Evolutionary conservation across 2,113 vertebrate species (phyloP).

Genomic region (Desmodus rotundus): DNA sequence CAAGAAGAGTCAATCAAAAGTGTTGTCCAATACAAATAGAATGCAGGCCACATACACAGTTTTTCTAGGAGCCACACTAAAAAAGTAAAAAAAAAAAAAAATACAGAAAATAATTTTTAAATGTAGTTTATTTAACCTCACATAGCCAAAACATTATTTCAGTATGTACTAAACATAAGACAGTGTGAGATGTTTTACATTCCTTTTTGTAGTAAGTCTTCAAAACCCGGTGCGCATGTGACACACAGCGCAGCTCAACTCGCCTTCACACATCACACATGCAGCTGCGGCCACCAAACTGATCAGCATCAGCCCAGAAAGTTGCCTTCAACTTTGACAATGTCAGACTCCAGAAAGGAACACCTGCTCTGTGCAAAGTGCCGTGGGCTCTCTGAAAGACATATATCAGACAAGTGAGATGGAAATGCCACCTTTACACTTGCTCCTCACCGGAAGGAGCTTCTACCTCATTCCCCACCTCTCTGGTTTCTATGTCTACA

Average conservation of each 20-base stretch:
- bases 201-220: neutral
- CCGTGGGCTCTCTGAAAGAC: neutral
- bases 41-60: neutral
- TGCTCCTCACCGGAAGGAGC: too few relatives aligned
- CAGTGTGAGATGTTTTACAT: neutral
- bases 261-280: neutral
- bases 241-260: neutral
- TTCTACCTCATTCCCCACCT: too few relatives aligned
- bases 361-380: neutral
- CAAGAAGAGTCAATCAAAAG: neutral
- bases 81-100: neutral
- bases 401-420: neutral
- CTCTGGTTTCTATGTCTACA: neutral
- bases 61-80: neutral
- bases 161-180: neutral
- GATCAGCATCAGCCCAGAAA: neutral
- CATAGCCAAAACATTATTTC: neutral
- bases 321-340: neutral
- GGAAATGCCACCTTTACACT: neutral
- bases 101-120: neutral
- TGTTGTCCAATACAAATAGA: neutral
- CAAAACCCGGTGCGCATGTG: neutral
- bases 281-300: neutral
- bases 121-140: neutral
- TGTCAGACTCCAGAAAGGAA: neutral